Conservation (phyloP, 2,113 vertebrate genomes). For the Meriones unguiculatus region DNA sequence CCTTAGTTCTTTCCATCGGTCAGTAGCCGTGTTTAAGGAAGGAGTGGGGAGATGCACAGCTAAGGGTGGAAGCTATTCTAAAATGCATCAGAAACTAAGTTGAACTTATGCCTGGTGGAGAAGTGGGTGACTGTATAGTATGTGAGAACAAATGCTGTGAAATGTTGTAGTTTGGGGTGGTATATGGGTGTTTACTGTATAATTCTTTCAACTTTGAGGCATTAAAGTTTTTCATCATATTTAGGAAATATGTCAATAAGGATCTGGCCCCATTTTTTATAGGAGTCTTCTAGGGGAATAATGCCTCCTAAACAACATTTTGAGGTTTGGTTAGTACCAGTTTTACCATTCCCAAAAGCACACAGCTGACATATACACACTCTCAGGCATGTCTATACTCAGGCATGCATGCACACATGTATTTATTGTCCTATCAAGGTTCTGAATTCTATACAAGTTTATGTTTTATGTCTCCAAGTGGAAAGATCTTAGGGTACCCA, state of each 20-base stretch:
- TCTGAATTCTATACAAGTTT: background rate
- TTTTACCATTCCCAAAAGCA: background rate
- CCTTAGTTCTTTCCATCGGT: background rate
- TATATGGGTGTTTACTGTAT: background rate
- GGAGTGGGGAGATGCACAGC: background rate
- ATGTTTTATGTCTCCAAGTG: background rate
- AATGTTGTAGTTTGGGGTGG: background rate
- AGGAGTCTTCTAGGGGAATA: background rate
- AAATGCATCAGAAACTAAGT: background rate
- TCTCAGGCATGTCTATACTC: background rate
- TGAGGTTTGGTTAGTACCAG: background rate
- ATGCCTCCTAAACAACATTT: background rate
- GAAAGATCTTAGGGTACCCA: background rate
- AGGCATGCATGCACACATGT: background rate
- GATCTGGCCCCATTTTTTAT: slow-evolving; percentile 17
- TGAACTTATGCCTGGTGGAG: background rate
- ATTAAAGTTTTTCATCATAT: background rate
- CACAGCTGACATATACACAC: background rate
- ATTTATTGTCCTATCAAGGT: background rate
- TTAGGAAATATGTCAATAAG: background rate
- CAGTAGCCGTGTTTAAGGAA: background rate
- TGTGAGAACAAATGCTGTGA: background rate
- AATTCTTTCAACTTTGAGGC: slow-evolving; percentile 21
- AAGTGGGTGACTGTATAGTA: background rate
- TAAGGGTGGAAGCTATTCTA: background rate